Base-by-base conservation (phyloP, 2,797 vertebrate genomes). In the Trichosurus vulpecula region DNA sequence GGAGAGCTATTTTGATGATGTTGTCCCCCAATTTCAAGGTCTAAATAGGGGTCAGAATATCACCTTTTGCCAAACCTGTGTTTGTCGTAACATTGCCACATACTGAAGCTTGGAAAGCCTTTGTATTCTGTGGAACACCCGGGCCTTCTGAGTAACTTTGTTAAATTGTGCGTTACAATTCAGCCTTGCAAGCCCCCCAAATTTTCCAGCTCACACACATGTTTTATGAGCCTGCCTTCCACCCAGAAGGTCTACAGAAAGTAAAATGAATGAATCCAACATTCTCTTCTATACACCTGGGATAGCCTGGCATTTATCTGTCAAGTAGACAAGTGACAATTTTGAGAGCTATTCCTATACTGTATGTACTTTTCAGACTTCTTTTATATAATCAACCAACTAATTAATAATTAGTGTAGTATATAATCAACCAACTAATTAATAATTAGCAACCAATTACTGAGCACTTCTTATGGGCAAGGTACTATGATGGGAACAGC, bases 231-330 rank as follows among this genome's bases (percentile, higher is more conserved):
- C 94, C 97, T 96, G 91, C 66, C 93, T 95, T 94, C 94, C 92
- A 94, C 92, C 95, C 90, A 93, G 94, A 97, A 96, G 96, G 92
- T 97, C 97, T 97, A 92, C 58, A 92, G 96, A 97, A 97, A 97
- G 96, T 95, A 95, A 95, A 97, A 95, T 92, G 92, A 96, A 97
- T 96, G 97, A 95, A 95, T 87, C 92, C 54, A 95, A 91, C 91
- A 54, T 87, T 95, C 54, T 52, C 52, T 14, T 90, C 51, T 54
- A 16, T 93, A 74, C 96, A 89, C 91, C 57, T 92, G 54, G 51
- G 29, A 92, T 96, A 54, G 87, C 27, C 94, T 96, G 95, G 90
- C 93, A 95, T 66, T 95, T 96, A 89, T 94, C 95, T 92, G 92
- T 94, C 57, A 81, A 94, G 47, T 91, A 92, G 94, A 94, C 93